Base-by-base conservation (phyloP, 2,888 invertebrate species). In the Epinotia nisella region DNA sequence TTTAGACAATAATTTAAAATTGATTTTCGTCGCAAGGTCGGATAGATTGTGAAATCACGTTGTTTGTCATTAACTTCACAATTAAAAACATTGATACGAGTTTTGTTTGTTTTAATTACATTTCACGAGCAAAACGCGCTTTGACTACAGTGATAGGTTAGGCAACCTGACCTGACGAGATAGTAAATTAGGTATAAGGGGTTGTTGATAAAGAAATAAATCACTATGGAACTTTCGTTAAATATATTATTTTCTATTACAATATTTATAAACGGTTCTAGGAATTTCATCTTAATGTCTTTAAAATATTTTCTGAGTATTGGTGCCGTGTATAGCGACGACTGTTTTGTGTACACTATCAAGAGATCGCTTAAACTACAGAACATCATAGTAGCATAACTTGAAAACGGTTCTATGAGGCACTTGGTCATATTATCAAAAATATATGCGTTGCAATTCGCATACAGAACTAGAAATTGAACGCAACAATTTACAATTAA, bases 1-100 rank as follows among this genome's bases (percentile, higher is more conserved):
- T 72, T 72, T 81, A 78, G 82, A 85, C 83, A 85, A 84, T 85
- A 82, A 84, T 77, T 75, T 62, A 76, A 74, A 74, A 71, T 64
- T 66, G 65, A 75, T 74, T 74, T 61, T 71, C 51, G 71, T 69
- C 60, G 70, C 53, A 76, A 78, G 77, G 78, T 76, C 59, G 62
- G 51, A 68, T 41, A 51, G 19, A 53, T 73, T 72, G 61, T 64
- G 62, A 69, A 73, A 59, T 64, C 61, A 72, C 29, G 53, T 66
- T 62, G 58, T 69, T 69, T 64, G 64, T 64, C 39, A 53, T 51
- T 58, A 62, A 62, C 58, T 67, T 58, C 49, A 64, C 58, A 69
- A 73, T 68, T 73, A 73, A 68, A 73, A 64, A 41, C 56, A 67
- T 73, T 68, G 51, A 73, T 69, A 74, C 35, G n/a, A 62, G 29